Evolutionary conservation across 2,888 invertebrate species (phyloP).

Genomic region (Panopea generosa): DNA sequence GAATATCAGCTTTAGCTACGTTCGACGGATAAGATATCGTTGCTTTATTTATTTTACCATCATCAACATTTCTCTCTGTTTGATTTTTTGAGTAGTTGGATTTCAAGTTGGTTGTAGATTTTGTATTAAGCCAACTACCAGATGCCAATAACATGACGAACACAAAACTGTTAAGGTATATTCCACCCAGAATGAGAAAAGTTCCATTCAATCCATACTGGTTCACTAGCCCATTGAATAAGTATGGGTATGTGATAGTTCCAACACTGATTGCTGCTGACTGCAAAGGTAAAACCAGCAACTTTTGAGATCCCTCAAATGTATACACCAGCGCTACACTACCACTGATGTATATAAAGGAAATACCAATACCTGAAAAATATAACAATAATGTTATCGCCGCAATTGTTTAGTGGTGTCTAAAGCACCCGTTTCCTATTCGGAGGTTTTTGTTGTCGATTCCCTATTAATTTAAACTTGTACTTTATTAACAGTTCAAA

Average conservation of each 20-base stretch:
- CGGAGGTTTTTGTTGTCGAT: no score
- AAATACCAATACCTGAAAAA: constrained; percentile 5
- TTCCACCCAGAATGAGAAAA: not conserved
- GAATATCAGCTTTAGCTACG: no score
- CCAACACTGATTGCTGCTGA: not conserved
- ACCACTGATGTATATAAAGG: not conserved
- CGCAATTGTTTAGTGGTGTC: no score
- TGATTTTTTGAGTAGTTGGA: not conserved
- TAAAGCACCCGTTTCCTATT: no score
- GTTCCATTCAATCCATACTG: not conserved
- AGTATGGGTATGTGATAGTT: not conserved
- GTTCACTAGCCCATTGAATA: not conserved
- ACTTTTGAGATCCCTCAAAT: not conserved
- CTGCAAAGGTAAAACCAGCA: not conserved
- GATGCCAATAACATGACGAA: not conserved
- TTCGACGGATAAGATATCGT: not conserved
- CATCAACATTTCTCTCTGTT: not conserved
- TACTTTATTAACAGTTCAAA: no score
- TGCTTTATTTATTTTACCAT: not conserved
- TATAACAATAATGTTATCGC: no score
- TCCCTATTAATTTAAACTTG: no score
- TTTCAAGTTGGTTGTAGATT: not conserved
- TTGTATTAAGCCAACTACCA: not conserved
- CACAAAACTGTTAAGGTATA: not conserved
- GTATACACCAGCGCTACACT: not conserved